Base-by-base conservation (phyloP, 2,797 vertebrate genomes). In the Scolopax bukidnonensis region DNA sequence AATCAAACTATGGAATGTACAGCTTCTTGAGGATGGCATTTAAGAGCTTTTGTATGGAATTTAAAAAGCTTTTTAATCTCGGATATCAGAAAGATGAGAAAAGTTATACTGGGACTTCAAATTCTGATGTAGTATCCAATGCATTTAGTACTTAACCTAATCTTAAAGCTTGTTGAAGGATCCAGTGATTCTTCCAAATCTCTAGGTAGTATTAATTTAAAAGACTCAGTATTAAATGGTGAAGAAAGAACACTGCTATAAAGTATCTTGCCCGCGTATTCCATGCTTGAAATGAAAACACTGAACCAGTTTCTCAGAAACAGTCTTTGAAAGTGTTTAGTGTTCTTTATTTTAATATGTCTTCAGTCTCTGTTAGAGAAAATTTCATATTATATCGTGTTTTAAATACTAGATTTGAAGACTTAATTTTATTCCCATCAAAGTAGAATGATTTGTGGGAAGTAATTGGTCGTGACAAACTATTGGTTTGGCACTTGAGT, bases 321-420 rank as follows among this genome's bases (percentile, higher is more conserved):
- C 2, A 25, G 28, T 51, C 51, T 59, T 43, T 48, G n/a, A 89
- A 76, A 70, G 6, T 1, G 1, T 56, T 75, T 84, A 47, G 5
- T 51, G 23, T n/a, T 59, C 43, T 65, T 77, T 68, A 30, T 56
- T 81, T 87, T 51, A 61, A 28, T 84, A 45, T 59, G 2, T 21
- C 19, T 81, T 30, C 12, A 30, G 27, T 41, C 19, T 74, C 24
- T 82, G 15, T 54, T 80, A 63, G 25, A 41, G 36, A 18, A 85
- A 91, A 85, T 76, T 28, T 40, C n/a, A 12, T 43, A 27, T 36
- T 84, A 5, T 30, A 18, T 78, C 94, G 90, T 71, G 11, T 27
- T 93, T 90, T 70, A 90, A 93, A 76, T 91, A 73, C 43, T 75
- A 89, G 89, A 75, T 60, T 38, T 54, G n/a, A 92, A 82, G 43